phyloP scores from a whole-genome alignment of 2,888 invertebrate genomes.

The Tupiocoris notatus region DNA sequence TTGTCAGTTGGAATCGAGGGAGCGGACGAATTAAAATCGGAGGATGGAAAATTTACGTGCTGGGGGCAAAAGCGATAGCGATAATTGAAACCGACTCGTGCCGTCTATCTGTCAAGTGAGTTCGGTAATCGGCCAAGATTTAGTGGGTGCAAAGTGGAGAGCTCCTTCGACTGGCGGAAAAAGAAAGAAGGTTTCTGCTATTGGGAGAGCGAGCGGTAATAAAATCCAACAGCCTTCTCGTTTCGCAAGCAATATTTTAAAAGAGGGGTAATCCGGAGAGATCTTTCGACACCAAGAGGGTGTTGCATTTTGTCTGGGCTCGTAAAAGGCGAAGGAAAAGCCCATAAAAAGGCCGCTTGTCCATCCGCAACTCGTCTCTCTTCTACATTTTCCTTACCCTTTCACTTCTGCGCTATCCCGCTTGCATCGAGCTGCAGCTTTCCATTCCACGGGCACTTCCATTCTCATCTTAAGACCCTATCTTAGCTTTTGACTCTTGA shows the following conservation, averaged over 20 bases:
- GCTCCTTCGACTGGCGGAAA: background rate
- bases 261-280: slow-evolving; percentile 45
- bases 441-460: too few species aligned
- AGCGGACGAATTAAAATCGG: too few species aligned
- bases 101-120: slow-evolving; percentile 37
- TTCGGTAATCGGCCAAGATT: slow-evolving; percentile 35
- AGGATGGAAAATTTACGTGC: slow-evolving; percentile 13
- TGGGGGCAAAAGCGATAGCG: slow-evolving; percentile 11
- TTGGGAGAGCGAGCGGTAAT: slow-evolving; percentile 40
- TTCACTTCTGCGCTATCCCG: too few species aligned
- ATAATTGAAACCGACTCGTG: slow-evolving; percentile 33
- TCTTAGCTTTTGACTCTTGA: too few species aligned
- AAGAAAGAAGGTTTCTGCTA: slow-evolving; percentile 26
- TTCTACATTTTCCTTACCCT: background rate
- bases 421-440: too few species aligned
- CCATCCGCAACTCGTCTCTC: slow-evolving; percentile 9
- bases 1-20: too few species aligned
- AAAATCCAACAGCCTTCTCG: slow-evolving; percentile 42
- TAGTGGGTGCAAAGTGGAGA: slow-evolving; percentile 34
- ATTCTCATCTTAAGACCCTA: too few species aligned
- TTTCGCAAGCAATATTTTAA: slow-evolving; percentile 46
- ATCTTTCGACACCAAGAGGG: slow-evolving; percentile 30
- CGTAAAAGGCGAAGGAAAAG: slow-evolving; percentile 35
- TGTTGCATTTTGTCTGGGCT: slow-evolving; percentile 44
- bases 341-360: slow-evolving; percentile 34